Base-by-base conservation (phyloP, 2,888 invertebrate species). In the Agrochola circellaris region DNA sequence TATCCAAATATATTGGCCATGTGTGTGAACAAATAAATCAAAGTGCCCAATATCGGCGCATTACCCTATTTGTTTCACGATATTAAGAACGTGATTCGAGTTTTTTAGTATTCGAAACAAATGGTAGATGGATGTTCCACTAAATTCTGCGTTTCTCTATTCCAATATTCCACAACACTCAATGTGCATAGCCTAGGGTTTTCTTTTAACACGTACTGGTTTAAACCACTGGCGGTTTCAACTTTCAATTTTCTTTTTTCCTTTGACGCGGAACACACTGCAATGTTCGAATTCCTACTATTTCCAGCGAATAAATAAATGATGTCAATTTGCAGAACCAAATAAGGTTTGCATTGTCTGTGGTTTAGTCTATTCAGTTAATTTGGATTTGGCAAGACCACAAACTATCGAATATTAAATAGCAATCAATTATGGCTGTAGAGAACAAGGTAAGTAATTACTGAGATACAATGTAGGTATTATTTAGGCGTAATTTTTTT, bases 51-150 rank as follows among this genome's bases (percentile, higher is more conserved):
- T 94, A 92, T 89, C 87, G 86, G 75, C 84, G 84, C 83, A 85
- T 81, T 75, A 90, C 86, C 85, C 85, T 87, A 86, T 90, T 89
- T 89, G 89, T 88, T 89, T 77, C 75, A 89, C 87, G 91, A 91
- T 95, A 94, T 94, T 93, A 92, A 91, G 90, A 91, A 95, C 94
- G 95, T 95, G 95, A 94, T 81, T 69, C 86, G 87, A 81, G 90
- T 87, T 30, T 89, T 84, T 88, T 86, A 77, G 73, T 68, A 70
- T 62, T 82, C 67, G 62, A 42, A 64, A 69, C 77, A 76, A 75
- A 75, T 79, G 56, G 71, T 71, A 64, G 45, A 67, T 62, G 26
- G 45, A 60, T 72, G 15, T 75, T 15, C 17, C 42, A 70, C 17
- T n/a, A 54, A 58, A 81, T 81, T 30, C 61, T 58, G 13, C n/a